Evolutionary conservation across 2,113 vertebrate genomes (phyloP).

Genomic region (Gallinago media): DNA sequence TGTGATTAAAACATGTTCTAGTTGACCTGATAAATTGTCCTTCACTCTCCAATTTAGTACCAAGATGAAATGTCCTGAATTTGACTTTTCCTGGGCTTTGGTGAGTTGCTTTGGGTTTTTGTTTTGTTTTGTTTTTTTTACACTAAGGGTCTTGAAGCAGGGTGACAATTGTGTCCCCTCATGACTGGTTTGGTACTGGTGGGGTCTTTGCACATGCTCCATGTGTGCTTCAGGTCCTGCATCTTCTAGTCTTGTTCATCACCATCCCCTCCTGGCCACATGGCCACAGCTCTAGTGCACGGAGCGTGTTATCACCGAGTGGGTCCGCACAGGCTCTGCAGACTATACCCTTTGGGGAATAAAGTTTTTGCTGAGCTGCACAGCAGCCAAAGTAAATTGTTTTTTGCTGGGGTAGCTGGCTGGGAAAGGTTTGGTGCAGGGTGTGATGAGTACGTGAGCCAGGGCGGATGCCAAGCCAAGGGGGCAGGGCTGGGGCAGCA

Average conservation of each 20-base stretch:
- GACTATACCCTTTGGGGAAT: neutral
- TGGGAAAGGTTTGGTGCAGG: neutral
- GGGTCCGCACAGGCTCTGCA: neutral
- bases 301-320: fast-evolving
- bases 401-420: neutral
- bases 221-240: neutral
- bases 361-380: too few relatives aligned
- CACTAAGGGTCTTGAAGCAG: neutral
- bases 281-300: neutral
- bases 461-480: neutral
- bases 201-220: neutral
- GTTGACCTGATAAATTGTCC: neutral
- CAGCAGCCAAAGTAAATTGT: neutral
- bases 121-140: neutral
- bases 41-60: neutral
- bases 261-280: neutral
- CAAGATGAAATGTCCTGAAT: neutral
- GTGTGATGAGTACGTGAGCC: neutral
- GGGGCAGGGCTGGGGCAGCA: neutral
- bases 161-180: neutral
- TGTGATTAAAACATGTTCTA: neutral
- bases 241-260: neutral
- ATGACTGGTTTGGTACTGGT: neutral
- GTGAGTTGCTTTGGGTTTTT: neutral
- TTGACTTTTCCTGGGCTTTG: neutral